These are phyloP conservation scores for Peribatodes rhomboidaria DNA, from an alignment of 2,888 invertebrate genomes.

Conservation along the genomic window DNA sequence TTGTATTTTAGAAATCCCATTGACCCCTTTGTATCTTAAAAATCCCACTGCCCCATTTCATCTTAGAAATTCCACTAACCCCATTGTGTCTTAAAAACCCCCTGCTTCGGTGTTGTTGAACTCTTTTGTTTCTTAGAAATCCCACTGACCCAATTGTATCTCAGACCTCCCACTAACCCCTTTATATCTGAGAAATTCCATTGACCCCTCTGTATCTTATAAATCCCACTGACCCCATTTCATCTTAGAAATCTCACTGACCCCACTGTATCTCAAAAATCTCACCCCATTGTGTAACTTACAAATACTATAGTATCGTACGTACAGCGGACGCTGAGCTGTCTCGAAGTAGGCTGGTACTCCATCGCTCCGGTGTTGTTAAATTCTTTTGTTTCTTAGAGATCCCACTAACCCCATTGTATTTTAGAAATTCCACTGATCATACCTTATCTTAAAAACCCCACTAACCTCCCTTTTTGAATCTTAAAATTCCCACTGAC, in stretches of 20 bases:
- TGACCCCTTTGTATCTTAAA: neutral
- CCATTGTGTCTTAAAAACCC: no score
- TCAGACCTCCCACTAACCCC: no score
- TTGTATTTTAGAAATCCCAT: neutral
- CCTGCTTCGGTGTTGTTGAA: no score
- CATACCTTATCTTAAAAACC: neutral
- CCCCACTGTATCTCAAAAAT: neutral
- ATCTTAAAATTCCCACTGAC: neutral
- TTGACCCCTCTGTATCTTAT: neutral
- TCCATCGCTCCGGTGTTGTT: no score
- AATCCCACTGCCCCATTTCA: neutral
- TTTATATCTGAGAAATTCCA: neutral
- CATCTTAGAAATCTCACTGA: neutral
- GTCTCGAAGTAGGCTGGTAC: no score
- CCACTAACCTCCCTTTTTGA: no score
- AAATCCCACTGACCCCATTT: no score
- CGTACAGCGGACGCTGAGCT: no score
- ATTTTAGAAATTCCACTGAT: neutral
- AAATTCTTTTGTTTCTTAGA: neutral
- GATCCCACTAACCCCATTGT: neutral
- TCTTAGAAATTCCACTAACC: no score
- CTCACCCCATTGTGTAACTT: neutral
- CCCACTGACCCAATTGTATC: neutral
- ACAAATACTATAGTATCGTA: no score
- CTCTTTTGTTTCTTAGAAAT: neutral